These are phyloP conservation scores for Phalacrocorax brasilianus DNA, from an alignment of 2,113 vertebrate species.

Conservation along the genomic window DNA sequence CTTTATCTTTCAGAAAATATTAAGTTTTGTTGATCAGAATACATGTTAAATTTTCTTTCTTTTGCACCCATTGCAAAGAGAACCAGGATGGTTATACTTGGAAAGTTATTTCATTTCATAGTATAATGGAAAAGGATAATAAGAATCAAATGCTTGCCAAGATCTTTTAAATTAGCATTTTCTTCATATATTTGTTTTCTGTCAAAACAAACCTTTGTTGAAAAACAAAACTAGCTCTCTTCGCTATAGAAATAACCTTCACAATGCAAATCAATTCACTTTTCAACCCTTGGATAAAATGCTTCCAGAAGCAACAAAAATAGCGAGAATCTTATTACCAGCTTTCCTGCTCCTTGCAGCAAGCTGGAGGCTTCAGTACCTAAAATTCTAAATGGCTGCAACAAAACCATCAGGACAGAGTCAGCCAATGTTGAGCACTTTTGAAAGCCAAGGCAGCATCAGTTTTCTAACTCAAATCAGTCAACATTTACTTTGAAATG, in stretches of 20 bases:
- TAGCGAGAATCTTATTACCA: not conserved
- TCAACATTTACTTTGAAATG: not conserved
- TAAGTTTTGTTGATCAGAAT: not conserved
- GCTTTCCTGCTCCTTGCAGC: not conserved
- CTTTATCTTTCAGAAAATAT: not conserved
- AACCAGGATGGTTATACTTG: not conserved
- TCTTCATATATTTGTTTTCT: not conserved
- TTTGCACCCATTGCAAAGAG: not conserved
- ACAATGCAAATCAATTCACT: slow-evolving; percentile 7
- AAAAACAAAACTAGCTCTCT: not conserved
- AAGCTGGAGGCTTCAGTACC: not conserved
- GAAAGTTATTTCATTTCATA: not conserved
- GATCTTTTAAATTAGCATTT: slow-evolving; percentile 30
- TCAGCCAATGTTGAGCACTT: not conserved
- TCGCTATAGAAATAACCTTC: slow-evolving; percentile 20
- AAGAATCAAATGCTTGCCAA: slow-evolving; percentile 1
- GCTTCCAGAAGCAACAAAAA: not conserved
- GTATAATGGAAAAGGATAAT: not conserved
- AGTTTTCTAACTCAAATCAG: not conserved
- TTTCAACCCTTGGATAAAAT: slow-evolving; percentile 4
- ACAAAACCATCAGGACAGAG: not conserved
- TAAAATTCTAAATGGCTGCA: not conserved
- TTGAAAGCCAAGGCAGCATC: not conserved
- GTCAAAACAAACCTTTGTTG: slow-evolving; percentile 34
- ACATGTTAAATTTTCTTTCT: not conserved